Conservation (phyloP, 2,797 vertebrate genomes). For the Tolypeutes matacus region DNA sequence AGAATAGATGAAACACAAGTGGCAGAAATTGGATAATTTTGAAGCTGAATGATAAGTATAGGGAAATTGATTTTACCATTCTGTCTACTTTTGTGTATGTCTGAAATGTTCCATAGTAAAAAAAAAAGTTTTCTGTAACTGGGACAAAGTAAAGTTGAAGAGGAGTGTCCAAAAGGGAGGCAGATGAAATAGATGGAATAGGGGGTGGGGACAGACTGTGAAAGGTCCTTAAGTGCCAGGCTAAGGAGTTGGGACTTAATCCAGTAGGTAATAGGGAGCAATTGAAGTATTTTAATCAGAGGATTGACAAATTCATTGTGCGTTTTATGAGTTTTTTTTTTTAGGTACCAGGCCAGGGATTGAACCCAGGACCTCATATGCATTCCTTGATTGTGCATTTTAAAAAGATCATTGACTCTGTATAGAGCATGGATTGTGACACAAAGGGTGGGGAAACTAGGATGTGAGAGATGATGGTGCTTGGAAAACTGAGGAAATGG, state of each 20-base stretch:
- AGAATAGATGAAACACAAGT: neutral
- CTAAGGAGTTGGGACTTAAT: neutral
- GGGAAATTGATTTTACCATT: neutral
- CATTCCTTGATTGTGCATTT: neutral
- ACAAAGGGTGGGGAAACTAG: neutral
- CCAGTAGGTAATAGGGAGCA: neutral
- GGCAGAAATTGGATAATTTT: neutral
- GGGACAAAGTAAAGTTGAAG: neutral
- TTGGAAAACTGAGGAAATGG: neutral
- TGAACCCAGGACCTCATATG: too few relatives aligned
- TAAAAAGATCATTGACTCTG: neutral
- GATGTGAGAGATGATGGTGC: neutral
- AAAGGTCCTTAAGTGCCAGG: neutral
- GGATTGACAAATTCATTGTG: neutral
- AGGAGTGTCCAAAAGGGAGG: neutral
- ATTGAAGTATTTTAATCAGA: neutral
- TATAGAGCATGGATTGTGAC: neutral
- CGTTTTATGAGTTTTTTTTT: neutral
- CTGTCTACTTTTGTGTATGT: too few relatives aligned
- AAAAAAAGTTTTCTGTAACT: neutral
- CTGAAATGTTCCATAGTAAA: conserved; percentile 7
- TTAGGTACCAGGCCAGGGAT: too few relatives aligned
- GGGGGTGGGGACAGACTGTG: neutral
- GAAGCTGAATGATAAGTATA: neutral
- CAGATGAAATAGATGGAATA: neutral